Evolutionary conservation across 2,113 vertebrate species (phyloP).

Genomic region (Marmota flaviventris): DNA sequence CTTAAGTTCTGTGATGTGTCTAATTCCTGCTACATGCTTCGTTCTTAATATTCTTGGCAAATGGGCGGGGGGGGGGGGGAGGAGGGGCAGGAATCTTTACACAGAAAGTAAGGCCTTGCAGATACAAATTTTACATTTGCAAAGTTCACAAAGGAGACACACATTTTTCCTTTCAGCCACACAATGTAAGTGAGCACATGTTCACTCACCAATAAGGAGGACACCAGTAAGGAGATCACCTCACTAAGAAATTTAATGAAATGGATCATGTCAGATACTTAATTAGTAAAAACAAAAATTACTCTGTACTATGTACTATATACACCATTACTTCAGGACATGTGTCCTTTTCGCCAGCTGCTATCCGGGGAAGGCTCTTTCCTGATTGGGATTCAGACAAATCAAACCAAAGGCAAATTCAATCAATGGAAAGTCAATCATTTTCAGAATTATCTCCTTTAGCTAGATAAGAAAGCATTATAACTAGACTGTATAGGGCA

Average conservation of each 20-base stretch:
- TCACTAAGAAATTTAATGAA: conserved; percentile 37
- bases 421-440: background rate
- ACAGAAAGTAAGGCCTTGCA: background rate
- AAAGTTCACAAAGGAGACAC: background rate
- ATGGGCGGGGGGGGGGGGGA: background rate
- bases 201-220: background rate
- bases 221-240: background rate
- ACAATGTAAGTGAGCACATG: background rate
- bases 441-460: conserved; percentile 45
- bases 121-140: background rate
- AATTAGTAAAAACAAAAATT: conserved; percentile 51
- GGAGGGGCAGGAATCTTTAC: background rate
- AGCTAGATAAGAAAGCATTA: background rate
- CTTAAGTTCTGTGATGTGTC: background rate
- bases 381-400: background rate
- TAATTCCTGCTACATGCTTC: background rate
- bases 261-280: conserved; percentile 51
- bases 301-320: background rate
- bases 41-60: background rate
- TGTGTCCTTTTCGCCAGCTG: background rate
- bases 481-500: background rate
- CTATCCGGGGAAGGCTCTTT: background rate
- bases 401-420: conserved; percentile 54
- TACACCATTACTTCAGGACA: background rate
- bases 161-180: background rate